Conservation (phyloP, 2,797 vertebrate genomes). For the Luscinia megarhynchos region DNA sequence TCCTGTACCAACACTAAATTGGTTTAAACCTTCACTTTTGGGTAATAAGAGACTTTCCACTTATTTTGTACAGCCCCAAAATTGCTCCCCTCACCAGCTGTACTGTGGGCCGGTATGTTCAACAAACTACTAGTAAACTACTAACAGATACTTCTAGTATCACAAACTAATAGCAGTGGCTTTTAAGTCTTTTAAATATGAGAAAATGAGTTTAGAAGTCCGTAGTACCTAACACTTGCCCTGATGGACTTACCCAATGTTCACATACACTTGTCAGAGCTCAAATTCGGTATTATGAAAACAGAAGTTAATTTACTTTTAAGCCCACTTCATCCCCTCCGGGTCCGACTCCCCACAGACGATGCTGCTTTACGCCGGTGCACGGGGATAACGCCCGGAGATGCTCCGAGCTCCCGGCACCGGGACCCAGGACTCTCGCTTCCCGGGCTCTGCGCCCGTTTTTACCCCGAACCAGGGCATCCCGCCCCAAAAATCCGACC, state of each 20-base stretch:
- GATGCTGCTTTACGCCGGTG: neutral
- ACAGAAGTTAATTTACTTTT: neutral
- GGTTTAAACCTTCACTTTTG: neutral
- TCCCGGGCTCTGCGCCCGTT: neutral
- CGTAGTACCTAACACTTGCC: neutral
- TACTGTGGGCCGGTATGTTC: rapidly evolving
- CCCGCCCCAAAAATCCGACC: neutral
- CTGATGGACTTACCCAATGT: neutral
- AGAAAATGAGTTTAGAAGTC: neutral
- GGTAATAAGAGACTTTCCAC: too few species aligned
- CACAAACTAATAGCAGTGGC: neutral
- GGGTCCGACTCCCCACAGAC: neutral
- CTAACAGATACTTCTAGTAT: neutral
- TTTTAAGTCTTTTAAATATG: neutral
- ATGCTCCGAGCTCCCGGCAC: neutral
- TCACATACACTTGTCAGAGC: neutral
- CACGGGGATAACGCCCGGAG: neutral
- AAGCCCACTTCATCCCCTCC: neutral
- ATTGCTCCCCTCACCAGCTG: rapidly evolving
- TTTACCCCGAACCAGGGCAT: neutral
- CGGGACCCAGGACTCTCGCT: neutral
- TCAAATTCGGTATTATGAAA: neutral
- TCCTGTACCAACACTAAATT: neutral
- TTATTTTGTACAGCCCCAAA: neutral
- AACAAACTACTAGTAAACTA: neutral